Evolutionary conservation across 2,888 invertebrate species (phyloP), one percentile per base, ranked within the genome.

Genomic region (Branchellion lobata): DNA sequence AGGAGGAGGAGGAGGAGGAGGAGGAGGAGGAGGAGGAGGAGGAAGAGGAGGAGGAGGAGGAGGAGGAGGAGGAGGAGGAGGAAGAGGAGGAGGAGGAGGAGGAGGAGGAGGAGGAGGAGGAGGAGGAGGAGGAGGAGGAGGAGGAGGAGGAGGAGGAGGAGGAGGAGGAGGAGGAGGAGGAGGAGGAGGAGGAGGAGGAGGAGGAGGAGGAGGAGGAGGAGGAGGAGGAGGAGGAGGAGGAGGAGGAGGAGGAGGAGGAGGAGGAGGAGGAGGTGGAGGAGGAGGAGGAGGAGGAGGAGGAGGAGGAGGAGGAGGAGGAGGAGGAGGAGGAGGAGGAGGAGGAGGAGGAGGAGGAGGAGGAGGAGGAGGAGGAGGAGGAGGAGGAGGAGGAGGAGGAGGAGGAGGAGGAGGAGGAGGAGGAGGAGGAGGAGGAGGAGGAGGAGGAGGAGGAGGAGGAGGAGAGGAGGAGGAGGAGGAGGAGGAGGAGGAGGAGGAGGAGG

Each of bases 311-410:
- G 1, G 33, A 33, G 1, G 1, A 69, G 69, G 33, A 33, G 33
- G 69, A 69, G 1, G 27, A 1, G 33, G 69, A 27, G n/a, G 14
- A 1, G 27, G 69, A 69, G n/a, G 97, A 91, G 97, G 96, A 96
- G 96, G 97, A 91, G 97, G 97, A 93, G 96, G 97, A 90, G 95
- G 96, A 81, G 21, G 0, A 18, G 1, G n/a, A 29, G 29, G 29
- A 74, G 36, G 21, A 11, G 34, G 31, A 11, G 8, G 8, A n/a
- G 29, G 71, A 71, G 1, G 36, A 5, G 36, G 71, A 71, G 71
- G 24, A 36, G 36, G 34, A 71, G 34, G 36, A 36, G 36, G 71
- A 71, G 71, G 24, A 36, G 36, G 34, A 71, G 71, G 24, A 24
- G 36, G 34, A 71, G 71, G 24, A 24, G 36, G 71, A 71, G 71